Conservation (phyloP, 2,888 invertebrate genomes). For the Pristionchus fissidentatus region DNA sequence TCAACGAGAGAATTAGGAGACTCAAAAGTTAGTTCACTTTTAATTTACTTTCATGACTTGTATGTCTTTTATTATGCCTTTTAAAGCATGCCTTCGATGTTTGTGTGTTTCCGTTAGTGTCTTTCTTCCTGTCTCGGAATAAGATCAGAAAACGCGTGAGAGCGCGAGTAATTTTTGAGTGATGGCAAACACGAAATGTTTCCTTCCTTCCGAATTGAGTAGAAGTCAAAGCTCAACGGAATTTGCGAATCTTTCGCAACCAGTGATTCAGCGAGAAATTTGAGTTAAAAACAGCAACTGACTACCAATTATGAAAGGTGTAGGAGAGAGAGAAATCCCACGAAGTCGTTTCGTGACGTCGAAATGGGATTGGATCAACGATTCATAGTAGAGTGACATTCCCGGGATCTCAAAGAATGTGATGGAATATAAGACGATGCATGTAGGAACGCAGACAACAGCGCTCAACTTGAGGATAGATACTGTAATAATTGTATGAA, state of each 20-base stretch:
- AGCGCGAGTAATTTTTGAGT: background rate
- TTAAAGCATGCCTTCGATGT: no score
- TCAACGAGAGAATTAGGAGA: background rate
- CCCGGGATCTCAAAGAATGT: no score
- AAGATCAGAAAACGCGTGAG: slow-evolving; percentile 15
- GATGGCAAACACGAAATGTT: background rate
- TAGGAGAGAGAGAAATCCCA: no score
- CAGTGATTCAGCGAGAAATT: slow-evolving; percentile 12
- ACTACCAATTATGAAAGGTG: no score
- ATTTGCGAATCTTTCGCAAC: slow-evolving; percentile 15
- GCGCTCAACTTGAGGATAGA: no score
- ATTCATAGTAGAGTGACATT: no score
- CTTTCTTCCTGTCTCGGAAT: background rate
- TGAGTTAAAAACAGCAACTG: no score
- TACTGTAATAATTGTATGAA: background rate
- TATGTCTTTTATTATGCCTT: background rate
- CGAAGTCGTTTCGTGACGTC: no score
- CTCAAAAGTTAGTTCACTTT: slow-evolving; percentile 27
- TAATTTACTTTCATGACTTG: background rate
- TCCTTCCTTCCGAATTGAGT: background rate
- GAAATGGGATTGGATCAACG: no score
- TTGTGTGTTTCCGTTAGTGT: background rate
- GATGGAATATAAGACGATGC: no score
- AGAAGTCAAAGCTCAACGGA: background rate
- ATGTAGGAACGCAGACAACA: no score